Base-by-base conservation (phyloP, 2,888 invertebrate genomes). In the Plusia festucae region DNA sequence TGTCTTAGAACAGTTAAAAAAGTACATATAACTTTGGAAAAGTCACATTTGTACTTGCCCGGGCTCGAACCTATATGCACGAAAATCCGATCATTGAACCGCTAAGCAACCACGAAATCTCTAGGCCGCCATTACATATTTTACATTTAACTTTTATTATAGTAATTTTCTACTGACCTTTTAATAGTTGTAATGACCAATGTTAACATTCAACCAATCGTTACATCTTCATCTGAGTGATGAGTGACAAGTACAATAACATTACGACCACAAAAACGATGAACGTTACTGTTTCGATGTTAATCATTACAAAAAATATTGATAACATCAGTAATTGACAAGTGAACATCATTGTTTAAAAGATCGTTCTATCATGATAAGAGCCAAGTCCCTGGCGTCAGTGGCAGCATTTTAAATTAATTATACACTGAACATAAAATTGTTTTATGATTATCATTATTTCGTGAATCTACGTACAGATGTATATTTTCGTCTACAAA, bases 261-360 rank as follows among this genome's bases (percentile, higher is more conserved):
- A 22, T 62, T 61, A 22, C 2, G 51, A 53, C 11, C 16, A 65
- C 53, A 73, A 73, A 73, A 73, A 73, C 59, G 46, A 30, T 46
- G 55, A 51, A 53, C 65, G 60, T 65, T 53, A 73, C 65, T 73
- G 73, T 73, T 52, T 46, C 13, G 7, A 51, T 34, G 27, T 20
- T 11, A 54, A 40, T 69, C 53, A 20, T 51, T 34, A 56, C 40
- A 32, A 34, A 58, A 65, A 27, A 32, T 16, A 54, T 34, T 58
- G 9, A 30, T 49, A 68, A 72, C 60, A 44, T 52, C 51, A 27
- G 34, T 60, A 32, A 34, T 3, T 56, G 58, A 44, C 44, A 34
- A 58, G 61, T 57, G 53, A n/a, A 15, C 52, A 24, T 65, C 57
- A 49, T 52, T 20, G 9, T 1, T 8, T 16, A 52, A 3, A 20